These are phyloP conservation scores for Rhinopithecus roxellana DNA, from an alignment of 2,113 vertebrate species.

Conservation along the genomic window DNA sequence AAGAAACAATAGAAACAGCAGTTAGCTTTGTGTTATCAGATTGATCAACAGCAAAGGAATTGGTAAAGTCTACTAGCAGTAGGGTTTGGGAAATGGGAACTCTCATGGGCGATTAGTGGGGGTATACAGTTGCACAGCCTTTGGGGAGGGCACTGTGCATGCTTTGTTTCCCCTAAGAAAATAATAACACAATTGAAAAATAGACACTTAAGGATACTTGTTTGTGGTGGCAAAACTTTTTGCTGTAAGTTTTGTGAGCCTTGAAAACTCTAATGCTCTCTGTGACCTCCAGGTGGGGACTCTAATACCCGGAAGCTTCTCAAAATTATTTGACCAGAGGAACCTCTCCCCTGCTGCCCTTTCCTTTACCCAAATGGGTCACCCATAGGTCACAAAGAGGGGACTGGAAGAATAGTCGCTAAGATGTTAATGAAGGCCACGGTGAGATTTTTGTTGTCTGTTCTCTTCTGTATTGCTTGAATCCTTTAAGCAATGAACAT, in stretches of 20 bases:
- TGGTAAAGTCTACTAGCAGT: background rate
- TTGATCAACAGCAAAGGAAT: background rate
- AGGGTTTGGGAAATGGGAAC: background rate
- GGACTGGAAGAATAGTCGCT: background rate
- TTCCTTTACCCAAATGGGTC: no score
- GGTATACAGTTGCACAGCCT: no score
- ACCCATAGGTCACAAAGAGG: background rate
- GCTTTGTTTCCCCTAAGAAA: background rate
- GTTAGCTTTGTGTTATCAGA: background rate
- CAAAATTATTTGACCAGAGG: background rate
- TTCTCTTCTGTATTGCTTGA: background rate
- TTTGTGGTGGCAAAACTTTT: background rate
- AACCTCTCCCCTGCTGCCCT: no score
- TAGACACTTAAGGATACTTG: background rate
- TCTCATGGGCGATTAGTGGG: background rate
- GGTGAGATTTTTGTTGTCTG: background rate
- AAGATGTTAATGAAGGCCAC: background rate
- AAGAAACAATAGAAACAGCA: background rate
- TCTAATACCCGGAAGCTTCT: background rate
- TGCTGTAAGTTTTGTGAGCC: background rate
- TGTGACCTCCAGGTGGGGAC: background rate
- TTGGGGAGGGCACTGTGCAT: background rate
- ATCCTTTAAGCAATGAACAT: background rate
- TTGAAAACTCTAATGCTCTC: background rate
- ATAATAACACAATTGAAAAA: background rate